Conservation (phyloP, 2,113 vertebrate species). For the Tringa solitaria region DNA sequence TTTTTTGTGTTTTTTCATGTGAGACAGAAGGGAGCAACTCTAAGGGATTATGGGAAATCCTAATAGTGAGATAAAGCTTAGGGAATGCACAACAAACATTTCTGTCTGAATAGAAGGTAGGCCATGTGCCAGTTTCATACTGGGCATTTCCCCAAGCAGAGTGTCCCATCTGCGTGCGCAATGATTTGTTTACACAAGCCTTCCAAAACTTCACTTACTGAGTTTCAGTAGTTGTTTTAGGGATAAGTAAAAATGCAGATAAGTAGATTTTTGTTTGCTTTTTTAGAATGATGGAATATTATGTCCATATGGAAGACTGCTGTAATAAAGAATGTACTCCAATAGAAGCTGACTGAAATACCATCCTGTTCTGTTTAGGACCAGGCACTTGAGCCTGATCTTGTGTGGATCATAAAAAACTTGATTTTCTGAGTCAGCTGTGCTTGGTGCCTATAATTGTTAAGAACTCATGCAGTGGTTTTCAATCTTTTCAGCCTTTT, state of each 20-base stretch:
- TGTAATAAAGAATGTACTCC: background rate
- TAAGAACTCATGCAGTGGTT: background rate
- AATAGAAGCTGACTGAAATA: background rate
- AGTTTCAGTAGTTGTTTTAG: background rate
- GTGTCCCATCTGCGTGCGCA: background rate
- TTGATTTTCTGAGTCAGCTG: background rate
- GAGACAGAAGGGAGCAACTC: constrained; percentile 28
- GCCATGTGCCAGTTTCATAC: background rate
- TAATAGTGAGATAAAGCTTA: constrained; percentile 46
- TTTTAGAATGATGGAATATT: background rate
- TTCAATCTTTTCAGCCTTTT: background rate
- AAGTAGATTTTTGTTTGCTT: background rate
- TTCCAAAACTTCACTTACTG: background rate
- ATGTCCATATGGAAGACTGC: background rate
- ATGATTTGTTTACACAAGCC: background rate
- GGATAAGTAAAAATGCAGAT: background rate
- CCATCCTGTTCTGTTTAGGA: background rate
- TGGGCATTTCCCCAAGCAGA: constrained; percentile 35
- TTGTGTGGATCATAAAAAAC: background rate
- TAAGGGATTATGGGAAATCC: constrained; percentile 33
- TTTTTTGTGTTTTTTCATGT: background rate
- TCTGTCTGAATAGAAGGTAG: constrained; percentile 27
- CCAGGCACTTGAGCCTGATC: background rate
- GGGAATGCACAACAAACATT: constrained; percentile 40
- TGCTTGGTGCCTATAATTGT: background rate